Base-by-base conservation (phyloP, 1,140 invertebrate genomes). In the Ptiloglossa arizonensis region DNA sequence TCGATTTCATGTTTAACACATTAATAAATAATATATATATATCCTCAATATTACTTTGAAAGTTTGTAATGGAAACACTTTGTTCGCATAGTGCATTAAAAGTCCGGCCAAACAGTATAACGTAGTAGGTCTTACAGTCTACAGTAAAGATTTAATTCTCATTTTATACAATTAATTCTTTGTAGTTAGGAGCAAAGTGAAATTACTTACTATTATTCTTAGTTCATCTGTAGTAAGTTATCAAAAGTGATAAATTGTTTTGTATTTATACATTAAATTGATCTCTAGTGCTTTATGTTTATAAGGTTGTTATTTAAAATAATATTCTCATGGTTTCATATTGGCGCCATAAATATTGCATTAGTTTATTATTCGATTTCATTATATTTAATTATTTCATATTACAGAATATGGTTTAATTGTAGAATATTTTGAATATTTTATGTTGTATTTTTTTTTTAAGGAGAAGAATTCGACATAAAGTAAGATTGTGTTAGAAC, bases 1-100 rank as follows among this genome's bases (percentile, higher is more conserved):
- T 68, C 5, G 48, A 4, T n/a, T 57, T 68, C 63, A 75, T 75
- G 35, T 46, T 46, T 8, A 5, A 57, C 0, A 35, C 11, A 63
- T 29, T 46, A 66, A 57, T 48, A 32, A 5, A 57, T 2, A 46
- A 59, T 9, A 27, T 48, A 27, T n/a, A 27, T 4, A 27, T 56
- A 46, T 75, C 24, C 0, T 19, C 1, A 44, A 19, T 27, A n/a
- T 57, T 27, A 0, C 19, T 64, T 32, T 0, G 35, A 52, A 41
- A 54, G 41, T 41, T 9, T 32, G 1, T 2, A 52, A 73, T 41
- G 24, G 5, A 54, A 66, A 73, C 46, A 64, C 48, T 52, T 17
- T 63, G 11, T 24, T 62, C 59, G 24, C 22, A n/a, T 17, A 3
- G 15, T 29, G 11, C 41, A 29, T 6, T 35, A 27, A 27, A 13